Percentiles rank a stretch among this genome's conserved stretches.
These are phyloP conservation scores for Tragelaphus buxtoni DNA, from an alignment of 2,113 vertebrate species.

Conservation along the genomic window DNA sequence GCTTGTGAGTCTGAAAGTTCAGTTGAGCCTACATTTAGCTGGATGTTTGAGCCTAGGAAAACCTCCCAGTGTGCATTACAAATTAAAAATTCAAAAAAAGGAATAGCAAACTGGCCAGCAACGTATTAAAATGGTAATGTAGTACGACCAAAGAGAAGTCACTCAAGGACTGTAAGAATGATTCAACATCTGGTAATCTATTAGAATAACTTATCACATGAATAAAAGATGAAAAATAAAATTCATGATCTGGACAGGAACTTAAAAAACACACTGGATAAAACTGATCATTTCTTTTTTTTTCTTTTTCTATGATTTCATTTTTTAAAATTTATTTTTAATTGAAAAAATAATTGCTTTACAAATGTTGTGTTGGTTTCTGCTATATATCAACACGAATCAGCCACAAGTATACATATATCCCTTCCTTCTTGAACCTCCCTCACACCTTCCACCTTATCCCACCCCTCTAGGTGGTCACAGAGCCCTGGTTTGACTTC, in stretches of 20 bases:
- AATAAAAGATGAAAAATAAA: background rate
- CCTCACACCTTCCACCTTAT: background rate
- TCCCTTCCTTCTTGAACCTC: background rate
- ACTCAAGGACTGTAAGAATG: background rate
- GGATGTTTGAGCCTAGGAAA: background rate
- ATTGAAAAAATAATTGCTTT: background rate
- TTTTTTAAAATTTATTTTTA: background rate
- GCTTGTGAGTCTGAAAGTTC: background rate
- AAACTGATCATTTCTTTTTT: background rate
- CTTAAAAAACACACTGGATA: background rate
- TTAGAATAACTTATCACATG: background rate
- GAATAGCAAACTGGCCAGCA: background rate
- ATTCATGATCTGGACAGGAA: background rate
- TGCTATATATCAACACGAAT: background rate
- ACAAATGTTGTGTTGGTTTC: background rate
- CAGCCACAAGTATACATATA: background rate
- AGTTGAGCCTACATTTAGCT: background rate
- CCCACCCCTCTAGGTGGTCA: background rate
- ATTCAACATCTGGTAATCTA: background rate
- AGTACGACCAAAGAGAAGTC: background rate
- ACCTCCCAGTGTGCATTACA: background rate
- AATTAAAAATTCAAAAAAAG: background rate
- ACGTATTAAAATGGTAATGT: background rate
- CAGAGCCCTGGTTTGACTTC: background rate
- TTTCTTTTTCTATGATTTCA: background rate